A percentile compares a stretch with the other conserved stretches of the same genome.
These are phyloP conservation scores for Urosaurus nigricauda DNA, from an alignment of 2,797 vertebrate species.

Conservation along the genomic window DNA sequence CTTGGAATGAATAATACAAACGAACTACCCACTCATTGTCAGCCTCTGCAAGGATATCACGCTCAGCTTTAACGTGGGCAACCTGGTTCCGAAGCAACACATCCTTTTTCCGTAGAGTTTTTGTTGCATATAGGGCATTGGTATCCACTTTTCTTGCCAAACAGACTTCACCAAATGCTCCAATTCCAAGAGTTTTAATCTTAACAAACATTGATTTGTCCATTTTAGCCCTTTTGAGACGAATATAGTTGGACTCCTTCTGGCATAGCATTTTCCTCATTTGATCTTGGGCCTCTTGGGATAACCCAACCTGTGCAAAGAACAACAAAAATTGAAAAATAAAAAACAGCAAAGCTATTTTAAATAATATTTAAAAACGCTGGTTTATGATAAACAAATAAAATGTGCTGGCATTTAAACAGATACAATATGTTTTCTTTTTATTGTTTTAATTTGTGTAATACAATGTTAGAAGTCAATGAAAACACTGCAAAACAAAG, in stretches of 20 bases:
- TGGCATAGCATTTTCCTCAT: conserved; percentile 99
- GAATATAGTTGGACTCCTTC: conserved; percentile 98
- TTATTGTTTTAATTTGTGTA: conserved; percentile 21
- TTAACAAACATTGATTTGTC: conserved; percentile 98
- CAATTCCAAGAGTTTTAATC: conserved; percentile 96
- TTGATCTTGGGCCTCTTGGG: conserved; percentile 95
- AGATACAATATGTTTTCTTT: conserved; percentile 52
- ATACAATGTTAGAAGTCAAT: conserved; percentile 70
- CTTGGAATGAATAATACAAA: conserved; percentile 98
- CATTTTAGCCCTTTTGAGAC: conserved; percentile 98
- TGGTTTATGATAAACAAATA: conserved; percentile 63
- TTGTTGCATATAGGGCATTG: conserved; percentile 95
- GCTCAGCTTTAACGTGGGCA: conserved; percentile 97
- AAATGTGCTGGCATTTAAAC: conserved; percentile 51
- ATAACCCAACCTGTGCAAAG: conserved; percentile 91
- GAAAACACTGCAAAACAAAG: conserved; percentile 65
- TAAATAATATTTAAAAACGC: conserved; percentile 55
- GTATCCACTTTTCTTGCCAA: conserved; percentile 96
- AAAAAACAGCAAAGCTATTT: conserved; percentile 53
- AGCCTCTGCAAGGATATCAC: conserved; percentile 97
- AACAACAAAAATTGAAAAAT: conserved; percentile 65
- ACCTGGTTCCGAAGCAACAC: conserved; percentile 97
- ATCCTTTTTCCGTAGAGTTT: conserved; percentile 97
- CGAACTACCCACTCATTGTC: conserved; percentile 99
- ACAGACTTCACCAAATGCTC: conserved; percentile 97